A percentile compares a stretch with the other conserved stretches of the same genome.
Evolutionary conservation across 2,113 vertebrate genomes (phyloP).

Genomic region (Capreolus pygargus): DNA sequence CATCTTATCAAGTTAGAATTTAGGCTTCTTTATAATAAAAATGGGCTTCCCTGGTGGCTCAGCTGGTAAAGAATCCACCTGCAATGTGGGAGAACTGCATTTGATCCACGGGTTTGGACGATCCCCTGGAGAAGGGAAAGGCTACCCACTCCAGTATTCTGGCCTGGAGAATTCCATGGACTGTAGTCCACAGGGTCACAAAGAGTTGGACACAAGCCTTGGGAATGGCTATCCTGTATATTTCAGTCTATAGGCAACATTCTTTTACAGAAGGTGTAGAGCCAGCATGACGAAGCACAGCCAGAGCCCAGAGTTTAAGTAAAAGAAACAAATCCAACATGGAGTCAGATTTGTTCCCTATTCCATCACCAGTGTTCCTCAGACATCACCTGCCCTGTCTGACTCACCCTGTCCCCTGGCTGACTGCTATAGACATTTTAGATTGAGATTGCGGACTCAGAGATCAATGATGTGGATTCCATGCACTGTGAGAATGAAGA

Average conservation of each 20-base stretch:
- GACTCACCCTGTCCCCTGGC: not conserved
- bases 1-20: not conserved
- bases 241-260: not conserved
- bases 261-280: not conserved
- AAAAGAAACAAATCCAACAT: not conserved
- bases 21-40: not conserved
- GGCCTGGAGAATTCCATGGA: no score
- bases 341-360: not conserved
- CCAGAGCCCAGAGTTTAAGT: not conserved
- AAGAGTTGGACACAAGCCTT: not conserved
- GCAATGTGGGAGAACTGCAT: no score
- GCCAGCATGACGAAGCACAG: not conserved
- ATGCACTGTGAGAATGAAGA: not conserved
- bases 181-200: not conserved
- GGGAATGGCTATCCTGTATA: not conserved
- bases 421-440: not conserved
- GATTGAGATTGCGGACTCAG: not conserved
- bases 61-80: no score
- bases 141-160: no score
- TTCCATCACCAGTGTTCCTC: rapidly evolving
- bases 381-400: not conserved
- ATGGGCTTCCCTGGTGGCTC: no score
- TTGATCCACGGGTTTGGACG: no score
- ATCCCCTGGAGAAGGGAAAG: no score
- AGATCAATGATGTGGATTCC: not conserved